Percentiles rank a stretch among this genome's conserved stretches.
phyloP scores from a whole-genome alignment of 2,113 vertebrate genomes.

The Dunckerocampus dactyliophorus region DNA sequence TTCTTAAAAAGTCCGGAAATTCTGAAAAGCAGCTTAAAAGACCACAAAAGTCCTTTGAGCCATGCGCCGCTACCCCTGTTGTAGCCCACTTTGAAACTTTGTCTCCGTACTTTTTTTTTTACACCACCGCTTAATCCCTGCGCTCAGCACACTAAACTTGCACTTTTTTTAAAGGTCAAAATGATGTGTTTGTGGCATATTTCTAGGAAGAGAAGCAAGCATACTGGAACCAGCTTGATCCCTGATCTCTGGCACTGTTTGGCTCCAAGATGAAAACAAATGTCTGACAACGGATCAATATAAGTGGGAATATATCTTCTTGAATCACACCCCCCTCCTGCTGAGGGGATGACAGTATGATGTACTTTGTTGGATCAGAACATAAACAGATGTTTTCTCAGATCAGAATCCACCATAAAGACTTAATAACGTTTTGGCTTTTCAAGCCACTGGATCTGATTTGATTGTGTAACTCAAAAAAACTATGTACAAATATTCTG shows the following conservation, averaged over 20 bases:
- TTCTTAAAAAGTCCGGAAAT: conserved; percentile 53
- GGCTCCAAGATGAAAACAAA: conserved; percentile 30
- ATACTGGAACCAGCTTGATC: neutral
- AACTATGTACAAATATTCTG: conserved; percentile 11
- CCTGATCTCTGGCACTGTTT: conserved; percentile 4
- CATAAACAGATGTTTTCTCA: conserved; percentile 12
- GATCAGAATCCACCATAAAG: conserved; percentile 11
- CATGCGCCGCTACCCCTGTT: conserved; percentile 53
- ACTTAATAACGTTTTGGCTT: neutral
- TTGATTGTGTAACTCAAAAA: too few relatives aligned
- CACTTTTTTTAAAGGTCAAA: conserved; percentile 3
- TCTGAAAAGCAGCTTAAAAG: conserved; percentile 52
- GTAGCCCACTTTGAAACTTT: conserved; percentile 47
- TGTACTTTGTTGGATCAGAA: conserved; percentile 17
- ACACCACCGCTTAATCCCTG: conserved; percentile 50
- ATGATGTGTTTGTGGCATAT: neutral
- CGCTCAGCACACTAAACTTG: conserved; percentile 9
- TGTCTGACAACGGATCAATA: conserved; percentile 28
- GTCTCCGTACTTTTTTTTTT: conserved; percentile 32
- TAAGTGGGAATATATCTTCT: conserved; percentile 13
- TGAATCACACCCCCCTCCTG: conserved; percentile 3
- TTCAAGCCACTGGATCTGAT: too few relatives aligned
- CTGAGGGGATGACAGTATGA: conserved; percentile 17
- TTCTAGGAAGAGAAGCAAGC: neutral
- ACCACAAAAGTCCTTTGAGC: conserved; percentile 54